These are phyloP conservation scores for Ptiloglossa arizonensis DNA, from an alignment of 1,140 invertebrate genomes.

Conservation along the genomic window DNA sequence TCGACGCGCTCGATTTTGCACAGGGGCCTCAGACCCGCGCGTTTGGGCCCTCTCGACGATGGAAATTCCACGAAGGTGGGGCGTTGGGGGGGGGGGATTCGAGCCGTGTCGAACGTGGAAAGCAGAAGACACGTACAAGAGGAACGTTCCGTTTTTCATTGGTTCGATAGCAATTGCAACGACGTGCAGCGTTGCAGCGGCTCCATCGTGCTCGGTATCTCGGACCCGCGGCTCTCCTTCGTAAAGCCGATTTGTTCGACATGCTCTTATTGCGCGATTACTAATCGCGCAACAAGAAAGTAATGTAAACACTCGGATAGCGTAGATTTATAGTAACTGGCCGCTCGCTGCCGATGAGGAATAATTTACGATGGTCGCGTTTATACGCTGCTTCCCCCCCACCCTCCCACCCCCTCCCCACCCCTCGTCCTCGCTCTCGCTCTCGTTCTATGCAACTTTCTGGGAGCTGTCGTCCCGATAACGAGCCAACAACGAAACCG, in stretches of 20 bases:
- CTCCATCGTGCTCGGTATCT: conserved; percentile 45
- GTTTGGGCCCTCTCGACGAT: too few relatives aligned
- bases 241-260: conserved; percentile 65
- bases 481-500: too few relatives aligned
- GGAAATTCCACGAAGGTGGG: too few relatives aligned
- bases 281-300: conserved; percentile 76
- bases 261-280: conserved; percentile 72
- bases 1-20: too few relatives aligned
- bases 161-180: neutral
- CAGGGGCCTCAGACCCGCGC: too few relatives aligned
- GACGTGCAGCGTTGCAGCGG: conserved; percentile 22
- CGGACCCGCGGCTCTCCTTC: conserved; percentile 39
- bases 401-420: neutral
- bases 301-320: conserved; percentile 76
- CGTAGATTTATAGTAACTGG: conserved; percentile 73
- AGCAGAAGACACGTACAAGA: too few relatives aligned
- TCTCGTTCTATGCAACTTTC: too few relatives aligned
- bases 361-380: conserved; percentile 72
- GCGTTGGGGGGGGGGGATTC: too few relatives aligned
- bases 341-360: conserved; percentile 61
- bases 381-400: conserved; percentile 47
- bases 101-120: too few relatives aligned
- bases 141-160: too few relatives aligned
- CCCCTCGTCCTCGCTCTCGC: neutral
- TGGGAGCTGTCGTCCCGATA: too few relatives aligned